These are phyloP conservation scores for Mesoclemmys tuberculata DNA, from an alignment of 2,113 vertebrate genomes.

Conservation along the genomic window DNA sequence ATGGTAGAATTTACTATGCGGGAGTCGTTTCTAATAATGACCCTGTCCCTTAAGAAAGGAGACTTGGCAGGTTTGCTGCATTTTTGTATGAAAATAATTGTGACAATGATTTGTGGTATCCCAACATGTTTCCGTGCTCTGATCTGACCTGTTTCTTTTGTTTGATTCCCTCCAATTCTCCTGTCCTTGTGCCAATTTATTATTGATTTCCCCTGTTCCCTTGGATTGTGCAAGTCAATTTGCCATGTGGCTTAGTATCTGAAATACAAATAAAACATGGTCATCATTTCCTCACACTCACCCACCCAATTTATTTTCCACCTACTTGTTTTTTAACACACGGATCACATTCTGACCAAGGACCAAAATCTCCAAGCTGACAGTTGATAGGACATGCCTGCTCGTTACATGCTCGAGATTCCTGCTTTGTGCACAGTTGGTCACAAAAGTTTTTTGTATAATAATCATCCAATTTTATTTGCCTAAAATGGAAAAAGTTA, in stretches of 20 bases:
- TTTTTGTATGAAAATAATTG: neutral
- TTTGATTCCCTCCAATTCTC: neutral
- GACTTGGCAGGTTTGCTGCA: neutral
- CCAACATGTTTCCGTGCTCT: neutral
- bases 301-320: neutral
- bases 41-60: neutral
- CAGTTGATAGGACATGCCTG: conserved; percentile 89
- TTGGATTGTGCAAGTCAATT: neutral
- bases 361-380: conserved; percentile 83
- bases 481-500: conserved; percentile 68
- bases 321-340: conserved; percentile 88
- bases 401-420: conserved; percentile 83
- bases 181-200: neutral
- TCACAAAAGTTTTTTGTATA: conserved; percentile 82
- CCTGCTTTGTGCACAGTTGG: conserved; percentile 76
- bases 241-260: neutral
- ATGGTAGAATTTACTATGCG: neutral
- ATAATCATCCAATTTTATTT: conserved; percentile 77
- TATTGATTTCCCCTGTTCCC: neutral
- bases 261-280: neutral
- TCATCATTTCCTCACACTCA: neutral
- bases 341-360: conserved; percentile 92
- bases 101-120: neutral
- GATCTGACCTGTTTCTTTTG: neutral
- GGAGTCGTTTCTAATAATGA: neutral